phyloP scores from a whole-genome alignment of 2,888 invertebrate genomes.

The Nephrotoma appendiculata region DNA sequence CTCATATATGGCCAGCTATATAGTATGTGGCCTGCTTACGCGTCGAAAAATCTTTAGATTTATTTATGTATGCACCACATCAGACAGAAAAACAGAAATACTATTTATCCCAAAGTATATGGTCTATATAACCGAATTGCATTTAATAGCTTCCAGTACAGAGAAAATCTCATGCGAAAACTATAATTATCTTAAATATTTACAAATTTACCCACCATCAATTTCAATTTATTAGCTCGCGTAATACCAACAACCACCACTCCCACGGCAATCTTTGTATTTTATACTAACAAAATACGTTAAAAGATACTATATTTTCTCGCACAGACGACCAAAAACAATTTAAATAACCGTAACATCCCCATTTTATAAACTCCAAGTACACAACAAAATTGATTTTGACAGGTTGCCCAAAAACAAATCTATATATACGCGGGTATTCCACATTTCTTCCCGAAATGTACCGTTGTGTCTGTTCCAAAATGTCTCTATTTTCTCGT shows the following conservation, averaged over 20 bases:
- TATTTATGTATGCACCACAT: no score
- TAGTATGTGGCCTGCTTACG: no score
- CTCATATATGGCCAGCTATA: no score
- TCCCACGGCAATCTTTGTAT: not conserved
- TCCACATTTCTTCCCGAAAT: not conserved
- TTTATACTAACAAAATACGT: no score
- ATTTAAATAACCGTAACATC: not conserved
- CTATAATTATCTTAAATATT: no score
- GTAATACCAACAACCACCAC: not conserved
- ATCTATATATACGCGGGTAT: not conserved
- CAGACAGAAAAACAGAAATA: no score
- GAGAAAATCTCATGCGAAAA: no score
- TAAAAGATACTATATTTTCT: not conserved
- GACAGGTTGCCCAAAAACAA: not conserved
- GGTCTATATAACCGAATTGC: no score
- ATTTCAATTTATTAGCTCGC: not conserved
- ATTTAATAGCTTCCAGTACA: no score
- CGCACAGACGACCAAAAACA: not conserved
- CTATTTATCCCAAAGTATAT: no score
- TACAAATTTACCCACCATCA: not conserved
- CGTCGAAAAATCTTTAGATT: no score
- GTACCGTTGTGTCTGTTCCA: not conserved
- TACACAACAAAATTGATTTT: not conserved
- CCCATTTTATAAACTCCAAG: not conserved
- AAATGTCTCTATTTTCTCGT: not conserved